A percentile compares a stretch with the other conserved stretches of the same genome.
Evolutionary conservation across 2,888 invertebrate genomes (phyloP).

Genomic region (Camptogramma bilineatum): DNA sequence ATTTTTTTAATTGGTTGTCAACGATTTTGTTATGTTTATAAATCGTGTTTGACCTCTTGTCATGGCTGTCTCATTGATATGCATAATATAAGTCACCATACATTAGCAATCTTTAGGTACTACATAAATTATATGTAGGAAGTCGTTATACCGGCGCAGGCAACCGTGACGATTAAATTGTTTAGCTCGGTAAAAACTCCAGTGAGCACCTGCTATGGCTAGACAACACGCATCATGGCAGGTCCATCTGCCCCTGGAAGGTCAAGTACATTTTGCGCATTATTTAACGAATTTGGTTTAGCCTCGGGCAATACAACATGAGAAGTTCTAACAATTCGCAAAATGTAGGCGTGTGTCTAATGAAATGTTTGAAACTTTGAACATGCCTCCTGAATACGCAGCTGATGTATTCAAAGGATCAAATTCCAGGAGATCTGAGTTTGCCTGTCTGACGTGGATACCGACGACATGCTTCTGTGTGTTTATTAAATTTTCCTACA

Average conservation of each 20-base stretch:
- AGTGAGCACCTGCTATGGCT: conserved; percentile 23
- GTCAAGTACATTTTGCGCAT: conserved; percentile 12
- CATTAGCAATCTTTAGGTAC: conserved; percentile 7
- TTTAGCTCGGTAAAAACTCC: conserved; percentile 24
- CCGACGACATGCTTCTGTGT: neutral
- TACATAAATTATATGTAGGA: conserved; percentile 25
- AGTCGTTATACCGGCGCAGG: conserved; percentile 30
- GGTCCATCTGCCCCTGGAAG: conserved; percentile 21
- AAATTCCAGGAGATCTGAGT: neutral
- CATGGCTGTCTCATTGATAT: neutral
- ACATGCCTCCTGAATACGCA: neutral
- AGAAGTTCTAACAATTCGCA: neutral
- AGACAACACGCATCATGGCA: neutral
- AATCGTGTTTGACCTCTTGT: conserved; percentile 10
- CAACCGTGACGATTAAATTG: conserved; percentile 35
- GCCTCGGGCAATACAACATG: neutral
- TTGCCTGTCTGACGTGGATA: neutral
- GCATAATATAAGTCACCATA: conserved; percentile 8
- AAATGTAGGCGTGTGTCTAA: neutral
- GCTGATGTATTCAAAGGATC: neutral
- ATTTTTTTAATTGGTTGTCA: conserved; percentile 14
- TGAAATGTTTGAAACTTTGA: neutral
- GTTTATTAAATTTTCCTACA: neutral
- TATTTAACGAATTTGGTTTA: neutral
- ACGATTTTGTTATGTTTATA: conserved; percentile 13